Conservation (phyloP, 2,888 invertebrate species). For the Sinelater perroti region DNA sequence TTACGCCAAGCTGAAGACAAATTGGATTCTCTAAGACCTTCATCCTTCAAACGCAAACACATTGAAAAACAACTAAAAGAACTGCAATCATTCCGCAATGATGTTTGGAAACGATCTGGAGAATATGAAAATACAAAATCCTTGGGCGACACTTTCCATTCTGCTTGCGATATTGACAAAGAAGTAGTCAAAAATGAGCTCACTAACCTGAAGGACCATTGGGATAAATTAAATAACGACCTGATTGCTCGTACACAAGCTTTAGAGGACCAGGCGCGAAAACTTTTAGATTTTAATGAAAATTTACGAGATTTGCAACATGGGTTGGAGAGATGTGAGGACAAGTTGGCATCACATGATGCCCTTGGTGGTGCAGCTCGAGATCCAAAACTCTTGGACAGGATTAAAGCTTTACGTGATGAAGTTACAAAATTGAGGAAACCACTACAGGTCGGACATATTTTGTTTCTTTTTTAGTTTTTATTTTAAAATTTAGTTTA, state of each 20-base stretch:
- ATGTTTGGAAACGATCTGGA: conserved; percentile 92
- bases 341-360: conserved; percentile 80
- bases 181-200: conserved; percentile 87
- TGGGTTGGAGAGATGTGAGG: conserved; percentile 87
- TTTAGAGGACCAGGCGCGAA: conserved; percentile 83
- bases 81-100: conserved; percentile 88
- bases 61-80: conserved; percentile 89
- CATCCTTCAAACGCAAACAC: conserved; percentile 84
- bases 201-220: conserved; percentile 82
- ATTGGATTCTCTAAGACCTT: conserved; percentile 78
- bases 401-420: conserved; percentile 83
- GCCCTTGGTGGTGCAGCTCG: conserved; percentile 76
- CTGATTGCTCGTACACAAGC: conserved; percentile 79
- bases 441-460: conserved; percentile 67
- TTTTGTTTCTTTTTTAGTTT: not conserved
- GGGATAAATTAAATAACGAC: conserved; percentile 91
- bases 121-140: conserved; percentile 91
- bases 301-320: conserved; percentile 85
- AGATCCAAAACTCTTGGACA: conserved; percentile 85
- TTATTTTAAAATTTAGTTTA: conserved; percentile 1
- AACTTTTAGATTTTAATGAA: conserved; percentile 85
- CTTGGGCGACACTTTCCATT: conserved; percentile 87
- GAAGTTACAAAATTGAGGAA: conserved; percentile 81
- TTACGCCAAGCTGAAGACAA: conserved; percentile 86
- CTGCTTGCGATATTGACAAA: conserved; percentile 89